Base-by-base conservation (phyloP, 2,888 invertebrate genomes). In the Plebejus argus region DNA sequence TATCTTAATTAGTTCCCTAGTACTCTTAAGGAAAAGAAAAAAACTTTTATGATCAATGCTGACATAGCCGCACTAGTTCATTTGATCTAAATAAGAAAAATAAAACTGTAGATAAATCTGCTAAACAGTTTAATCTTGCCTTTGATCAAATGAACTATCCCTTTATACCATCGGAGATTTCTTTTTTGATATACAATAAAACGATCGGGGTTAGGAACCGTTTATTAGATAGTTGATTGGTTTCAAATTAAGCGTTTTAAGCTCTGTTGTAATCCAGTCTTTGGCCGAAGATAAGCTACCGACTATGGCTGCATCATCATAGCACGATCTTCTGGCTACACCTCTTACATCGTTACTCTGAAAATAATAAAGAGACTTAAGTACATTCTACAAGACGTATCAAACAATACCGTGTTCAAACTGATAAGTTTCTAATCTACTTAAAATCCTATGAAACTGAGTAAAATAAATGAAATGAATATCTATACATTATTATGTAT, bases 261-360 rank as follows among this genome's bases (percentile, higher is more conserved):
- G 58, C 33, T 71, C 77, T 23, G 20, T 10, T 18, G 70, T 39
- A 15, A 77, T 15, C 77, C 77, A 77, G 23, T 70, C 33, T 8
- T 56, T 71, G 35, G 77, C 35, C 4, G 18, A n/a, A 7, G 18
- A 71, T 53, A 77, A 71, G 20, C 71, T 71, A 20, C 77, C 77
- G 18, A 77, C 56, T 6, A 77, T 18, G 12, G 56, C 56, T 15
- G 53, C 33, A 53, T 71, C 77, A 20, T 23, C 8, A n/a, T 18
- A 39, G 35, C 77, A 77, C 23, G 71, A 12, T 12, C 18, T 53
- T 3, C 77, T 71, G 1, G 56, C 71, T n/a, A 77, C 77, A 12
- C 77, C 77, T 20, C 12, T 20, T 1, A 77, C 39, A 39, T 6
- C 71, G n/a, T 39, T 20, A 39, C 23, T 39, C 71, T 58, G 56